Evolutionary conservation across 2,797 vertebrate species (phyloP), one percentile per base, ranked within the genome.

Genomic region (Cirrhinus molitorella): DNA sequence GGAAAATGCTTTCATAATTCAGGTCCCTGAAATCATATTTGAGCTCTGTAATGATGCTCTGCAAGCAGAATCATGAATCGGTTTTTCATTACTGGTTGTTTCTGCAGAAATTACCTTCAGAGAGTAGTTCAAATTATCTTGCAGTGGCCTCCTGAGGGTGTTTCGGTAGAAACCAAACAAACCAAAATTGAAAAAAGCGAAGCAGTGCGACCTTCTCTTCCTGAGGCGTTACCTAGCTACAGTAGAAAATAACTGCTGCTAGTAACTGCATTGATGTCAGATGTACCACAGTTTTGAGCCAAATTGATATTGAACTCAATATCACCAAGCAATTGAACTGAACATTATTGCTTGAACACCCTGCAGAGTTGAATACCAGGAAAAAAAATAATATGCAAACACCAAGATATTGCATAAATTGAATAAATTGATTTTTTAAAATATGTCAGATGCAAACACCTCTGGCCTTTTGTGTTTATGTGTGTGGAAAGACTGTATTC

Each of bases 381-480:
- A 10, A 49, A 49, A 37, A 8, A 49, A 71, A 49, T 14, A 1
- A 13, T 7, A 43, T 23, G 12, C 5, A 23, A 14, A 43, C 21
- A 43, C 11, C 21, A 68, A 68, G 66, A 6, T 40, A 23, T 43
- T 43, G 6, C 21, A 43, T 45, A 23, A 23, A 68, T 43, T 43
- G 13, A 43, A 23, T 12, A n/a, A 40, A 16, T 14, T 23, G 12
- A 43, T n/a, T 67, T 68, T 72, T 31, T 31, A 19, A 7, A 34
- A 72, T 21, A 49, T 53, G 28, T 75, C 13, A n/a, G 34, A 57
- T 57, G 31, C 51, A 75, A 75, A 57, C 34, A 59, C 21, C n/a
- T 75, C 14, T 23, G n/a, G 8, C 73, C 53, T 40, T 49, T 40
- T 79, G 31, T 21, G 40, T 59, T 66, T 78, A 25, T 80, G 25